Base-by-base conservation (phyloP, 2,888 invertebrate genomes). In the Leucoma salicis region DNA sequence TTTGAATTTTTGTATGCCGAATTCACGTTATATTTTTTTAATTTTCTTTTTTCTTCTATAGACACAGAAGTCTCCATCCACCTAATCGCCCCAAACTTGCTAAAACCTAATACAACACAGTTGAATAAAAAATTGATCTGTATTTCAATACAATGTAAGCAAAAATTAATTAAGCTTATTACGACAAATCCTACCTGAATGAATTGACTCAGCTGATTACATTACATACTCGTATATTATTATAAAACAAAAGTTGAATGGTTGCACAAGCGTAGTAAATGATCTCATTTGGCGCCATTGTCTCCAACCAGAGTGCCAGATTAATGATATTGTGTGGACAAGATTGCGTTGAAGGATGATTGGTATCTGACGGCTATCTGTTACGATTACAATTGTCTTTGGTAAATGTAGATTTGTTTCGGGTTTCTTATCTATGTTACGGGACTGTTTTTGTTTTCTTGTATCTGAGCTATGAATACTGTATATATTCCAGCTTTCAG, bases 271-370 rank as follows among this genome's bases (percentile, higher is more conserved):
- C 37, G 49, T 45, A 45, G 58, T 69, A 74, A 80, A 80, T 78
- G 77, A 80, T 75, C 68, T 79, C 77, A 79, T 82, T 86, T 78
- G 74, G 66, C 49, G 56, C 74, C 63, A 84, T 86, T 86, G 85
- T 86, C 74, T 83, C 64, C 55, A 58, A 50, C 64, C 66, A 47
- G 58, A 35, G 53, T 63, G 46, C 46, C 62, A 69, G 70, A 79
- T 81, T 79, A 76, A 78, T 83, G 70, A 70, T 74, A 69, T 68
- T 63, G 41, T 50, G 46, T 41, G 42, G 48, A 51, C 56, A 45
- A 40, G 57, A 57, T 58, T 54, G 61, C 48, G 52, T 46, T 54
- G 59, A 61, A 61, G 60, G 57, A 67, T 67, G 63, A 78, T 78
- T 55, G 50, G 50, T 66, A 78, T 77, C 75, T 47, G 39, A 39